Evolutionary conservation across 2,888 invertebrate species (phyloP).

Genomic region (Metacarcinus magister): DNA sequence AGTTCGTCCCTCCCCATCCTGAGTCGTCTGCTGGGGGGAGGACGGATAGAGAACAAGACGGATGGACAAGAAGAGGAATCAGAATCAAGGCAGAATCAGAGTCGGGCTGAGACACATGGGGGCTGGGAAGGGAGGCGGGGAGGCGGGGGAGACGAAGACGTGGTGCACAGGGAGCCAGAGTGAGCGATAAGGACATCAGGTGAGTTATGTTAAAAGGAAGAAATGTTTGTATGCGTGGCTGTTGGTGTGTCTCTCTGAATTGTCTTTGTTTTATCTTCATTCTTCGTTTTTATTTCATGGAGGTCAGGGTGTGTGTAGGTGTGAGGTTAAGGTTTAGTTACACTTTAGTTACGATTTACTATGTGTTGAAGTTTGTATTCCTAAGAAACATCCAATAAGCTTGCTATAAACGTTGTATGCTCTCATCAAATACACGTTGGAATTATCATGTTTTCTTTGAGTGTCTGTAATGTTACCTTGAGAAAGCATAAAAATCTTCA

Average conservation of each 20-base stretch:
- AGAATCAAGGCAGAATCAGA: slow-evolving; percentile 13
- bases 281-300: neutral
- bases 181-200: neutral
- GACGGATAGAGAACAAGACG: slow-evolving; percentile 17
- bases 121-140: neutral
- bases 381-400: too few relatives aligned
- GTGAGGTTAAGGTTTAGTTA: neutral
- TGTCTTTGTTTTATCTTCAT: neutral
- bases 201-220: neutral
- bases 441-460: too few relatives aligned
- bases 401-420: too few relatives aligned
- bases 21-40: neutral
- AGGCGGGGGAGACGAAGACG: neutral
- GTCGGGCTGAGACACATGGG: neutral
- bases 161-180: neutral
- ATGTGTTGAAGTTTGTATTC: too few relatives aligned
- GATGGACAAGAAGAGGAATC: slow-evolving; percentile 31
- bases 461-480: too few relatives aligned
- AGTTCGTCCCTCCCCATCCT: neutral
- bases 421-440: too few relatives aligned
- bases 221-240: neutral
- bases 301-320: neutral
- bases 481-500: too few relatives aligned
- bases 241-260: neutral
- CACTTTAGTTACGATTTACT: too few relatives aligned